These are phyloP conservation scores for Hoplodrina blanda DNA, from an alignment of 2,888 invertebrate species.

Conservation along the genomic window DNA sequence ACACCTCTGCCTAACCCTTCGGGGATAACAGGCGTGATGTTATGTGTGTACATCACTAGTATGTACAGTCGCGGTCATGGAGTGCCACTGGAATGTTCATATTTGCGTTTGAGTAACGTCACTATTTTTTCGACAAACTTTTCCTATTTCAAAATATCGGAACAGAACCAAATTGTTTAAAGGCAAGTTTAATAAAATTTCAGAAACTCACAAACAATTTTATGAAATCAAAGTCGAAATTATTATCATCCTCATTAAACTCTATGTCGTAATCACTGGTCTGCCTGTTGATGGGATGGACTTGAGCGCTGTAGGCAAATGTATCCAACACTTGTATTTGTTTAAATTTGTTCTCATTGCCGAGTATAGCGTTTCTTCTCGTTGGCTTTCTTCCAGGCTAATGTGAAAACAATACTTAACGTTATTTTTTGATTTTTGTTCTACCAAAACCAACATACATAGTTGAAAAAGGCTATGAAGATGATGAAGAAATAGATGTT, in stretches of 20 bases:
- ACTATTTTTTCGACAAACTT: too few species aligned
- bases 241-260: conserved; percentile 34
- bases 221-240: conserved; percentile 38
- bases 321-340: not conserved
- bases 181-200: not conserved
- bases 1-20: too few species aligned
- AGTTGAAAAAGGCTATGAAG: too few species aligned
- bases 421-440: not conserved
- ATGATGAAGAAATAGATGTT: too few species aligned
- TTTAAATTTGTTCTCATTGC: not conserved
- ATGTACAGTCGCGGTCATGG: too few species aligned
- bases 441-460: too few species aligned
- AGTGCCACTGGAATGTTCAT: too few species aligned
- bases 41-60: too few species aligned
- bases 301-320: not conserved
- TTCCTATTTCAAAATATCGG: too few species aligned
- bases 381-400: conserved; percentile 12
- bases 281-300: not conserved
- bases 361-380: not conserved
- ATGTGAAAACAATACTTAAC: not conserved
- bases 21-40: too few species aligned
- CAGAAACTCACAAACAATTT: conserved; percentile 34
- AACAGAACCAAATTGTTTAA: conserved; percentile 1
- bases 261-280: conserved; percentile 12
- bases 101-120: too few species aligned